Percentiles rank a stretch among this genome's conserved stretches.
Evolutionary conservation across 2,888 invertebrate species (phyloP).

Genomic region (Cistogaster globosa): DNA sequence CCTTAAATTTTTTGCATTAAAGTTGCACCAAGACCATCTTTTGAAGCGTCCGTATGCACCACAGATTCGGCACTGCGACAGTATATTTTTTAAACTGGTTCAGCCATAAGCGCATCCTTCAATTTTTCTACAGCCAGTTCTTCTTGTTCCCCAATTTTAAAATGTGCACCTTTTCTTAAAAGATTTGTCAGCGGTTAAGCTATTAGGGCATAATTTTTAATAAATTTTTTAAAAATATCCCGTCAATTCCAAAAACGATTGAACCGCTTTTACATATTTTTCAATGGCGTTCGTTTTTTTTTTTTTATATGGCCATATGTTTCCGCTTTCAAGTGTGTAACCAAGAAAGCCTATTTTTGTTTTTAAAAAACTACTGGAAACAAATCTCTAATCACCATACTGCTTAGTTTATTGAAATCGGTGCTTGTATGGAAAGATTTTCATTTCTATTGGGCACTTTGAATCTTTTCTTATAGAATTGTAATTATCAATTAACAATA

Average conservation of each 20-base stretch:
- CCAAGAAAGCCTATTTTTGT: too few species aligned
- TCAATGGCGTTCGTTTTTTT: not conserved
- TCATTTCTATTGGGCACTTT: not conserved
- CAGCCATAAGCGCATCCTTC: conserved; percentile 36
- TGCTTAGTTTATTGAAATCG: not conserved
- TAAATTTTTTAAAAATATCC: too few species aligned
- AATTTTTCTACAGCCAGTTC: not conserved
- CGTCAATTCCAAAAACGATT: not conserved
- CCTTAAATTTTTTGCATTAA: conserved; percentile 56
- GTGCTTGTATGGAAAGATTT: not conserved
- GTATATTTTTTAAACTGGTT: conserved; percentile 8
- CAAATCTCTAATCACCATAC: conserved; percentile 51
- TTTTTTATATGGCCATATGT: not conserved
- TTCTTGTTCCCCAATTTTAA: conserved; percentile 4
- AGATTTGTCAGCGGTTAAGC: conserved; percentile 9
- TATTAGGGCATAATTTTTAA: conserved; percentile 4
- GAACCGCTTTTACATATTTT: not conserved
- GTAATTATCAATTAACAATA: conserved; percentile 6
- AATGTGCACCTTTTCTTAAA: conserved; percentile 1
- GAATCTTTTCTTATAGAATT: not conserved
- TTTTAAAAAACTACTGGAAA: conserved; percentile 46
- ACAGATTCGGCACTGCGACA: not conserved
- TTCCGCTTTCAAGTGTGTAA: not conserved
- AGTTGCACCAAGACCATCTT: conserved; percentile 33
- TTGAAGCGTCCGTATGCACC: conserved; percentile 9